Conservation (phyloP, 1,140 invertebrate genomes). For the Megathymus violae region DNA sequence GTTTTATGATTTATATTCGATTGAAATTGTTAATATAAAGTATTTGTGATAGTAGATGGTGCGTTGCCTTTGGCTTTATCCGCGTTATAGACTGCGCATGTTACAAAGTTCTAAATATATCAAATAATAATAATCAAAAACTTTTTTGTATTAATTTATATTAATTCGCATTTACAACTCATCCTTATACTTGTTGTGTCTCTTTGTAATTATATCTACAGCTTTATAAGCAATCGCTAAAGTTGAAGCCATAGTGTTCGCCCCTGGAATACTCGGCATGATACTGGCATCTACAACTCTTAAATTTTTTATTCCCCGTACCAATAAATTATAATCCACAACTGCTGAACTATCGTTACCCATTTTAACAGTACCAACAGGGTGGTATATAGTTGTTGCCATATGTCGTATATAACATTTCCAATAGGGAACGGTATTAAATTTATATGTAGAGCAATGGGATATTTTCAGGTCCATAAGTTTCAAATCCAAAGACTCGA, state of each 20-base stretch:
- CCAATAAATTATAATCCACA: constrained; percentile 87
- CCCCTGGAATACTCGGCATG: constrained; percentile 89
- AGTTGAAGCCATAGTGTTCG: constrained; percentile 90
- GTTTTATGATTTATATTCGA: no score
- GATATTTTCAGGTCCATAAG: constrained; percentile 73
- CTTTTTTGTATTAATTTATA: no score
- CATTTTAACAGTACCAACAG: constrained; percentile 91
- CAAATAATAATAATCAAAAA: no score
- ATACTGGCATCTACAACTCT: constrained; percentile 92
- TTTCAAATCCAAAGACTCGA: constrained; percentile 65
- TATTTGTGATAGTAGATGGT: no score
- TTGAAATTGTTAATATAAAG: no score
- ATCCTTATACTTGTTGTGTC: constrained; percentile 62
- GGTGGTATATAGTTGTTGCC: constrained; percentile 87
- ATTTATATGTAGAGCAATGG: constrained; percentile 68
- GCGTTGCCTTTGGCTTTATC: no score
- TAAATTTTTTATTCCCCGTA: constrained; percentile 87
- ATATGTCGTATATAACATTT: constrained; percentile 86
- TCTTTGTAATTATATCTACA: constrained; percentile 88
- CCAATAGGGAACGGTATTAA: constrained; percentile 86
- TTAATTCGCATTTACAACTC: constrained; percentile 61
- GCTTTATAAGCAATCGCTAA: constrained; percentile 93
- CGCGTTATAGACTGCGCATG: no score
- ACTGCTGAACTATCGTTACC: constrained; percentile 87
- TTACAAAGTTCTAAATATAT: no score